Base-by-base conservation (phyloP, 2,888 invertebrate genomes). In the Micoletzkya japonica region DNA sequence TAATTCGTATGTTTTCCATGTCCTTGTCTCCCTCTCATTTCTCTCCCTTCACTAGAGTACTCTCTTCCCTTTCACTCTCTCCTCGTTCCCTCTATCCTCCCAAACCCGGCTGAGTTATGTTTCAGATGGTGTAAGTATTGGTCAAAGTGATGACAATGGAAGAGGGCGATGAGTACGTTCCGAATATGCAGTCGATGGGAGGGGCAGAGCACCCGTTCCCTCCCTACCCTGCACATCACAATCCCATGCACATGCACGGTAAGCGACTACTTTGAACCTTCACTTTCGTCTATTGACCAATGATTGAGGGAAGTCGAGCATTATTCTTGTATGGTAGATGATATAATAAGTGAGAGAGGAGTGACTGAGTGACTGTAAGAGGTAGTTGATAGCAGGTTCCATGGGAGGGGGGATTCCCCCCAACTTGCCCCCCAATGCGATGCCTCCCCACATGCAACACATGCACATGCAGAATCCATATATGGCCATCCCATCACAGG, bases 381-480 rank as follows among this genome's bases (percentile, higher is more conserved):
- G n/a, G n/a, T n/a, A n/a, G n/a, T n/a, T n/a, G n/a, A n/a, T n/a
- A n/a, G n/a, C n/a, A n/a, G n/a, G n/a, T n/a, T n/a, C n/a, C n/a
- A 50, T 10, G n/a, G 50, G 49, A 50, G 49, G 50, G 14, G 63
- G 63, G 14, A 28, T 36, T 59, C 59, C 60, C 4, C 28, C 60
- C 1, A 17, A 32, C 44, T 28, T 26, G n/a, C 60, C 37, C 17
- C 36, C 60, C 6, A 28, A 37, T 24, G 50, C 50, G 49, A 49
- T 63, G 49, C 50, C 63, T 30, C 63, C 63, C 14, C 63, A 63
- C 32, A 49, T 63, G 50, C 63, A 63, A 63, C 63, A 63, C 32
- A 63, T 63, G 63, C 50, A 49, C 28, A 63, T 63, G 63, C 63
- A 63, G 63, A 63, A 63, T 39, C 63, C 63, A 28, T 63, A 63